Percentiles rank a stretch among this genome's conserved stretches.
Conservation (phyloP, 2,113 vertebrate genomes). For the Gila orcuttii region DNA sequence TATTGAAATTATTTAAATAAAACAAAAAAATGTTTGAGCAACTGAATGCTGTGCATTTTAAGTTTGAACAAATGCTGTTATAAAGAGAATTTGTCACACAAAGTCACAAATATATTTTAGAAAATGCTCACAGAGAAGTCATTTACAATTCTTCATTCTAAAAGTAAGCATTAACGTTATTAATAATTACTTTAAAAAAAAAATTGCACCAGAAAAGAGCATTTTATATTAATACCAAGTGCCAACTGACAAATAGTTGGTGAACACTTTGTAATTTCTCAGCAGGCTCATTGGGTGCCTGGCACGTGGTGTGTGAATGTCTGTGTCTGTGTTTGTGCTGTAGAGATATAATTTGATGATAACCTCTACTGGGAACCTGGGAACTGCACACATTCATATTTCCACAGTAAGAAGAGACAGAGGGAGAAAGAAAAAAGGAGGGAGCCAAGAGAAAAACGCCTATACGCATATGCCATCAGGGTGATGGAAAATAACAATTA, state of each 20-base stretch:
- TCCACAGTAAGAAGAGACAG: neutral
- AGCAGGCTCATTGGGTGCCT: neutral
- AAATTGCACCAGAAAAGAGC: neutral
- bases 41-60: too few relatives aligned
- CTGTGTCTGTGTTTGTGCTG: constrained; percentile 12
- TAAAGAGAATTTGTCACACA: too few relatives aligned
- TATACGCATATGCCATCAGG: neutral
- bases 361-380: constrained; percentile 14
- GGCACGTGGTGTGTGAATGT: constrained; percentile 19
- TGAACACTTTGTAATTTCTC: constrained; percentile 9
- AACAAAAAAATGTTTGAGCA: too few relatives aligned
- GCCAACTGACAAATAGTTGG: neutral
- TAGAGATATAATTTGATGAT: constrained; percentile 38
- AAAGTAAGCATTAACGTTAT: neutral
- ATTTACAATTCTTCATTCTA: neutral
- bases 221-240: neutral
- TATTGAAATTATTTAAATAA: too few relatives aligned
- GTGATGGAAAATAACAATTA: constrained; percentile 19
- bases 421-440: constrained; percentile 16
- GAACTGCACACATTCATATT: constrained; percentile 33
- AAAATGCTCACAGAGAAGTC: too few relatives aligned
- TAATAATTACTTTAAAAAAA: neutral
- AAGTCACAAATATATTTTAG: too few relatives aligned
- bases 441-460: neutral
- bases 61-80: too few relatives aligned